Evolutionary conservation across 2,888 invertebrate genomes (phyloP).

Genomic region (Pachydiplax longipennis): DNA sequence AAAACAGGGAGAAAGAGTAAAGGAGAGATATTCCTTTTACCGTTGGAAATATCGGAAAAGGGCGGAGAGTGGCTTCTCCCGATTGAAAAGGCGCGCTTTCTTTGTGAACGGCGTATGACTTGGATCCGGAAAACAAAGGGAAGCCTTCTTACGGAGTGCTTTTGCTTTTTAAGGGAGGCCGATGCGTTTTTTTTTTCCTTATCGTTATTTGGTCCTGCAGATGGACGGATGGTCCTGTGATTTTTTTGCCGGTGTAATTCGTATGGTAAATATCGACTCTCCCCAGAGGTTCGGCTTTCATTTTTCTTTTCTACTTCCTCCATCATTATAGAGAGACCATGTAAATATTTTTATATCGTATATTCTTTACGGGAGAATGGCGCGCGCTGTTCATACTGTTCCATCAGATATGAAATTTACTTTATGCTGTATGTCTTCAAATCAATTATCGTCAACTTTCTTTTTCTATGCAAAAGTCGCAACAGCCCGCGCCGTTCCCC

Average conservation of each 20-base stretch:
- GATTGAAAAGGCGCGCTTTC: background rate
- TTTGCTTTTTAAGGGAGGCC: background rate
- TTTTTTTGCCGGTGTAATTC: background rate
- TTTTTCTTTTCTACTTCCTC: too few species aligned
- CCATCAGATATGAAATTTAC: too few species aligned
- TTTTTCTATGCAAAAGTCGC: too few species aligned
- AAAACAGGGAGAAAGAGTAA: background rate
- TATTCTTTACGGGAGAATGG: too few species aligned
- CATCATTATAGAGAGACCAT: too few species aligned
- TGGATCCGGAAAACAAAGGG: background rate
- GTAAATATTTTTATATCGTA: too few species aligned
- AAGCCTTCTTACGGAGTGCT: background rate
- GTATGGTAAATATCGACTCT: background rate
- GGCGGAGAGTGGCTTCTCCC: background rate
- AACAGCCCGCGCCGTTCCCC: too few species aligned
- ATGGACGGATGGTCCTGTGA: background rate
- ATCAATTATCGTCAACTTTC: too few species aligned
- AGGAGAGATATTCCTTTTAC: background rate
- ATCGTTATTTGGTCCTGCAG: background rate
- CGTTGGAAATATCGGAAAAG: background rate
- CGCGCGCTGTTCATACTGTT: too few species aligned
- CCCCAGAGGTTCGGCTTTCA: too few species aligned
- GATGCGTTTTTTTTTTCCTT: background rate
- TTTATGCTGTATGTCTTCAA: too few species aligned
- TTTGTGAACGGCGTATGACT: background rate